phyloP scores from a whole-genome alignment of 1,140 invertebrate species.

The Drusus annulatus region DNA sequence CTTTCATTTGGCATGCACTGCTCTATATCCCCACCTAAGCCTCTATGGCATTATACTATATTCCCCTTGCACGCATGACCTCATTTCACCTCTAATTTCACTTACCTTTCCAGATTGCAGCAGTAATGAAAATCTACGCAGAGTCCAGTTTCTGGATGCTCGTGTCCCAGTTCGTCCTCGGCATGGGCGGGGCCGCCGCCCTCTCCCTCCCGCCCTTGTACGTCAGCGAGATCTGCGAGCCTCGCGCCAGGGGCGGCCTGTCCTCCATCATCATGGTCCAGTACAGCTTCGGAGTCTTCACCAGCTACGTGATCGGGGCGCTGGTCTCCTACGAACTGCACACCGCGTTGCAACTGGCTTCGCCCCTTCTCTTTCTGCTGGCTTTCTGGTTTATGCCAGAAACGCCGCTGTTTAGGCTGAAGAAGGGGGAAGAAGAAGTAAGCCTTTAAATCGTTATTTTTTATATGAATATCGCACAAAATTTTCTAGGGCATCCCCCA shows the following conservation, averaged over 20 bases:
- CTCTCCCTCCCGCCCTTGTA: constrained; percentile 72
- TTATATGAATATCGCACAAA: too few species aligned
- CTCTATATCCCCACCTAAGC: too few species aligned
- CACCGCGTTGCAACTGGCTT: constrained; percentile 16
- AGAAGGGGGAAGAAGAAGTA: constrained; percentile 44
- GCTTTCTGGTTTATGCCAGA: constrained; percentile 50
- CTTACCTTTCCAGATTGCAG: background rate
- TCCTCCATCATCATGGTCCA: constrained; percentile 59
- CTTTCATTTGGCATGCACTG: too few species aligned
- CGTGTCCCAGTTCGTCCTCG: constrained; percentile 63
- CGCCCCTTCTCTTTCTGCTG: constrained; percentile 33
- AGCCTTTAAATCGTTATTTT: background rate
- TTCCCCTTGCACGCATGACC: too few species aligned
- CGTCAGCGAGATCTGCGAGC: constrained; percentile 72
- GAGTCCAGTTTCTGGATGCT: constrained; percentile 57
- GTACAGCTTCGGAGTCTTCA: constrained; percentile 50
- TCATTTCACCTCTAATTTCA: too few species aligned
- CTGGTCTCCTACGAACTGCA: constrained; percentile 35
- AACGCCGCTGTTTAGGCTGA: constrained; percentile 39
- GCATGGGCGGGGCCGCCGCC: constrained; percentile 68
- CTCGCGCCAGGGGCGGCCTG: constrained; percentile 67
- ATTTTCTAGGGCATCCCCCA: too few species aligned
- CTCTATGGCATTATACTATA: too few species aligned
- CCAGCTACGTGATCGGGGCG: constrained; percentile 42
- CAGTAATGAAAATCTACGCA: constrained; percentile 15